Percentiles rank a stretch among this genome's conserved stretches.
phyloP scores from a whole-genome alignment of 2,797 vertebrate genomes.

The Pseudochirops corinnae region DNA sequence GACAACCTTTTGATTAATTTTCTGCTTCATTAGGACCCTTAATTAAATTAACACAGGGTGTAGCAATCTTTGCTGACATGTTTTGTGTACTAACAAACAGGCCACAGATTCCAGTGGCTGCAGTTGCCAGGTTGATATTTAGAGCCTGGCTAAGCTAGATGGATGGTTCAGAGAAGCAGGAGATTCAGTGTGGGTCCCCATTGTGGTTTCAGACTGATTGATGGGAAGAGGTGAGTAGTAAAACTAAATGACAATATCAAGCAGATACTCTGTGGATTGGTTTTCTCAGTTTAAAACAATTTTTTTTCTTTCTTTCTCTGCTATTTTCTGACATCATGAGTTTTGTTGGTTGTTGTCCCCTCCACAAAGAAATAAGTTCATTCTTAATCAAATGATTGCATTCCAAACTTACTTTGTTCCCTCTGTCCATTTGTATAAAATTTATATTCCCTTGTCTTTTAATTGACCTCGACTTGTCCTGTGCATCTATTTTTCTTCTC shows the following conservation, averaged over 20 bases:
- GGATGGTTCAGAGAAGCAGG: background rate
- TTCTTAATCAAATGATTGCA: background rate
- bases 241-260: rapidly evolving
- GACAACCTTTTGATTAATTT: conserved; percentile 78
- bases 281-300: background rate
- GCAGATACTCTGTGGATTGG: too few relatives aligned
- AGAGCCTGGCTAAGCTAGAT: background rate
- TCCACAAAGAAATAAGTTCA: background rate
- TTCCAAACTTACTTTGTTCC: background rate
- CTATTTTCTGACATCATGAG: background rate
- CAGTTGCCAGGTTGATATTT: background rate
- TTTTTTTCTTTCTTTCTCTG: background rate
- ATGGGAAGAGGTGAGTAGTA: background rate
- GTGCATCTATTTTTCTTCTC: background rate
- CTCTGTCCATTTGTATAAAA: conserved; percentile 15
- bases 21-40: conserved; percentile 77
- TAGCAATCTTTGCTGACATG: conserved; percentile 60
- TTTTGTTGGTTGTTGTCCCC: background rate
- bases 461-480: background rate
- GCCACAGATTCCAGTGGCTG: conserved; percentile 36
- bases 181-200: background rate
- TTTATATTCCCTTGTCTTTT: conserved; percentile 24
- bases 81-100: conserved; percentile 70
- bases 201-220: background rate
- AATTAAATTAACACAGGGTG: conserved; percentile 69